Evolutionary conservation across 2,888 invertebrate genomes (phyloP), one percentile per base, ranked within the genome.

Genomic region (Willowsia nigromaculata): DNA sequence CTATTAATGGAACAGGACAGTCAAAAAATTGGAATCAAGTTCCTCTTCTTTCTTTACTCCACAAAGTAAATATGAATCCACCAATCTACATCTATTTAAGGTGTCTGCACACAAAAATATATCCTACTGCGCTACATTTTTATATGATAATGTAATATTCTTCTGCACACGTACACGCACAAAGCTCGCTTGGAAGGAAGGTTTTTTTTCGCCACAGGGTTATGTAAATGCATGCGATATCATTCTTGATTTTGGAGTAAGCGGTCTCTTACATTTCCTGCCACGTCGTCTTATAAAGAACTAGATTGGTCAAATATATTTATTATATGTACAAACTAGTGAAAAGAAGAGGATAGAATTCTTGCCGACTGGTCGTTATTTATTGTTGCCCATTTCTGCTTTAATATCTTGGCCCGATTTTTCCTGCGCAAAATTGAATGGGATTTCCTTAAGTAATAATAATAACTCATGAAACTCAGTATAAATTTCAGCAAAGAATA

Each of bases 381-480:
- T 88, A 88, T 88, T 88, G 88, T 88, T 88, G 84, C 88, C 88
- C 88, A 88, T 88, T 88, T 88, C 88, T 88, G 84, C 88, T 88
- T 88, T 88, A 88, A 88, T 88, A 88, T 88, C 88, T 88, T 88
- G 88, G 88, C 88, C 88, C 88, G 83, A 88, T 88, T 88, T 84
- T 88, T 80, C 88, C 88, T 88, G 88, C 88, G 88, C 88, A 83
- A 88, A 88, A 88, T 88, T 88, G 88, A 88, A 88, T 88, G 88
- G 88, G 88, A 88, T 88, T 88, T 88, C 88, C 88, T 88, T 84
- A 88, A 88, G 88, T 88, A 88, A 88, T 88, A 88, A 88, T 88
- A 88, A 88, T 88, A 88, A 88, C 88, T 88, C 88, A 88, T 88
- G 88, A 88, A 88, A 88, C 84, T 84, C 84, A 7, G 56, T 88